Percentiles rank a stretch among this genome's conserved stretches.
These are phyloP conservation scores for Ambastaia sidthimunki DNA, from an alignment of 2,797 vertebrate species.

Conservation along the genomic window DNA sequence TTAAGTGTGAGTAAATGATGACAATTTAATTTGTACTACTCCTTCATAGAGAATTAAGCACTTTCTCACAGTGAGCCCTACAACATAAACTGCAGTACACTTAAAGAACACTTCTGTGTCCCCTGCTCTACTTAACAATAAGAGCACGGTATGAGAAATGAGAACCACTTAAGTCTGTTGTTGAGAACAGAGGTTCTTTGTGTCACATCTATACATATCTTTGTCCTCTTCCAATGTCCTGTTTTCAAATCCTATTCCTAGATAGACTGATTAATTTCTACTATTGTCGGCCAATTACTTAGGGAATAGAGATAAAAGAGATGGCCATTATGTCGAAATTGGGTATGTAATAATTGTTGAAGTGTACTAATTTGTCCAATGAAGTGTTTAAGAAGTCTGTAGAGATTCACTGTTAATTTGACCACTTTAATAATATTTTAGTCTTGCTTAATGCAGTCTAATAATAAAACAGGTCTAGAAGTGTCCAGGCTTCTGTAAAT, in stretches of 20 bases:
- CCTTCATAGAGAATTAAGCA: background rate
- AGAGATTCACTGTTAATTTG: constrained; percentile 54
- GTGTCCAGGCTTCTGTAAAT: constrained; percentile 38
- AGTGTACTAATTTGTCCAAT: constrained; percentile 58
- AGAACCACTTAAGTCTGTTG: constrained; percentile 45
- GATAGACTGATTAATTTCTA: constrained; percentile 67
- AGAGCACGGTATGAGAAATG: constrained; percentile 27
- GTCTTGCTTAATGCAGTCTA: constrained; percentile 53
- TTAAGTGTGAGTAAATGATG: background rate
- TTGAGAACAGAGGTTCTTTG: constrained; percentile 49
- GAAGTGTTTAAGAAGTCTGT: constrained; percentile 43
- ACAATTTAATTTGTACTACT: background rate
- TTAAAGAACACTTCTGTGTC: constrained; percentile 6
- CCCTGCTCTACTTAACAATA: constrained; percentile 28
- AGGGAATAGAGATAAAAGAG: constrained; percentile 57
- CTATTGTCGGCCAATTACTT: constrained; percentile 62
- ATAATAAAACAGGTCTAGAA: constrained; percentile 53
- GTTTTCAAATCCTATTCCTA: constrained; percentile 60
- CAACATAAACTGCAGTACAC: background rate
- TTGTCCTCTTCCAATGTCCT: constrained; percentile 52
- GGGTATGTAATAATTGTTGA: constrained; percentile 56
- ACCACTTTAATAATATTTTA: constrained; percentile 54
- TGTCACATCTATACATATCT: constrained; percentile 62
- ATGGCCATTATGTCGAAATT: constrained; percentile 62
- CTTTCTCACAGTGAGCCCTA: background rate